A percentile compares a stretch with the other conserved stretches of the same genome.
Conservation (phyloP, 2,113 vertebrate species). For the Heteronetta atricapilla region DNA sequence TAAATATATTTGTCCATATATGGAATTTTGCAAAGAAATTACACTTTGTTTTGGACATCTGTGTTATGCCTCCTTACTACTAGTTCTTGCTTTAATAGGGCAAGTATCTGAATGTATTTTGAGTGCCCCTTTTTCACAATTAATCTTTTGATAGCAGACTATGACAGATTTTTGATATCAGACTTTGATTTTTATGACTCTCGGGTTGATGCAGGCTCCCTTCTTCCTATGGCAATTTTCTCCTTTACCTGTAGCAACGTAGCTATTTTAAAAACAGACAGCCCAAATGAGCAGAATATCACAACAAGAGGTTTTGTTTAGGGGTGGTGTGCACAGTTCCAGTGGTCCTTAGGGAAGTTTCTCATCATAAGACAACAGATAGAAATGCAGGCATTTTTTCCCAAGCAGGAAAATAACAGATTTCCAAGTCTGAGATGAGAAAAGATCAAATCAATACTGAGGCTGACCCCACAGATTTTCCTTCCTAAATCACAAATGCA, state of each 20-base stretch:
- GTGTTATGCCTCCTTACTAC: not conserved
- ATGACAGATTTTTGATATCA: not conserved
- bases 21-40: not conserved
- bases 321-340: not conserved
- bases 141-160: not conserved
- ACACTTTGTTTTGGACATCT: not conserved
- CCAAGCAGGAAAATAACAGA: not conserved
- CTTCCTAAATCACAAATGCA: not conserved
- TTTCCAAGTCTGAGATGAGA: not conserved
- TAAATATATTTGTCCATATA: not conserved
- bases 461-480: not conserved
- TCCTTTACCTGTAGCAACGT: not conserved
- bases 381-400: not conserved
- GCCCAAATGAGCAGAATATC: not conserved
- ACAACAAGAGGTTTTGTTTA: not conserved
- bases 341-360: not conserved
- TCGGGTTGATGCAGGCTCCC: not conserved
- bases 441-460: not conserved
- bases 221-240: not conserved
- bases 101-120: not conserved
- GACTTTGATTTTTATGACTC: not conserved
- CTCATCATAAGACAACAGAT: not conserved
- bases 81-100: not conserved
- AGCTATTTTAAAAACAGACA: not conserved
- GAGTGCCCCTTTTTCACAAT: not conserved